A percentile compares a stretch with the other conserved stretches of the same genome.
These are phyloP conservation scores for Onychostruthus taczanowskii DNA, from an alignment of 2,113 vertebrate genomes.

Conservation along the genomic window DNA sequence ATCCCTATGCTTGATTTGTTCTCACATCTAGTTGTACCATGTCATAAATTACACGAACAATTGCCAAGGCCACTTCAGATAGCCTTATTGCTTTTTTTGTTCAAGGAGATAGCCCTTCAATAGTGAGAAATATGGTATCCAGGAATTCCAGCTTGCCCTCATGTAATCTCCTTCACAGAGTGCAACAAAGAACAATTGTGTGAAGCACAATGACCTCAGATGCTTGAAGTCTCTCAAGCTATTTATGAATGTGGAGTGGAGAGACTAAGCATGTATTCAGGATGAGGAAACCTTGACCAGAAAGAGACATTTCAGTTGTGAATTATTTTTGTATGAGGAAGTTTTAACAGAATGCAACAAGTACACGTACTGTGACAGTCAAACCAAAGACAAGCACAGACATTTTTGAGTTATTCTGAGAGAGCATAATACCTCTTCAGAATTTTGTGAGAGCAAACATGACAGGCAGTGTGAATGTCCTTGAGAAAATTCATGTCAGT, in stretches of 20 bases:
- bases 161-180: conserved; percentile 70
- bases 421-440: background rate
- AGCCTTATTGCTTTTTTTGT: conserved; percentile 66
- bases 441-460: background rate
- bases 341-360: conserved; percentile 21
- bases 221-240: conserved; percentile 59
- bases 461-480: background rate
- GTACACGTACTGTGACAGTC: background rate
- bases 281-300: conserved; percentile 71
- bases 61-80: conserved; percentile 71
- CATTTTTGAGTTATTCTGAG: background rate
- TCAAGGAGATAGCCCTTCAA: conserved; percentile 75
- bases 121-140: conserved; percentile 76
- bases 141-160: conserved; percentile 69
- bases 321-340: conserved; percentile 56
- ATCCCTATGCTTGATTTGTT: background rate
- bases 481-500: background rate
- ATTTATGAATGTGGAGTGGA: conserved; percentile 71
- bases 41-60: conserved; percentile 64
- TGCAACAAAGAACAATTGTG: conserved; percentile 74
- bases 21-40: background rate
- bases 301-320: conserved; percentile 41
- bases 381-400: background rate
- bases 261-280: conserved; percentile 45
- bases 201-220: conserved; percentile 77